A percentile compares a stretch with the other conserved stretches of the same genome.
These are phyloP conservation scores for Corythornis madagascariensis DNA, from an alignment of 2,113 vertebrate species.

Conservation along the genomic window DNA sequence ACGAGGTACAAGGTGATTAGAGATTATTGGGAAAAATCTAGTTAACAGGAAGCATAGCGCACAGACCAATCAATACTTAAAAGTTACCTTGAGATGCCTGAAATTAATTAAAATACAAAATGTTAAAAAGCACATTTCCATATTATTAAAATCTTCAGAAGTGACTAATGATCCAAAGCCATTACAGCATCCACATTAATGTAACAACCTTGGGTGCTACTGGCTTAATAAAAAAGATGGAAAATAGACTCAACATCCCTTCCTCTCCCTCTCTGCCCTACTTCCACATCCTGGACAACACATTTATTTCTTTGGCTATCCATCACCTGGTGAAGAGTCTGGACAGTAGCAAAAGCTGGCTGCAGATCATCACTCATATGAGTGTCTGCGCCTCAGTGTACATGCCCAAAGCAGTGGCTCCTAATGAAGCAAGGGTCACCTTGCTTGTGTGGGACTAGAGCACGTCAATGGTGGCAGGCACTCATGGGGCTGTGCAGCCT, in stretches of 20 bases:
- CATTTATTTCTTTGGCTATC: fast-evolving
- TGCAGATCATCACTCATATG: neutral
- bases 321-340: fast-evolving
- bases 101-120: constrained; percentile 29
- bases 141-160: constrained; percentile 29
- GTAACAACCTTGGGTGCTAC: neutral
- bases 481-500: neutral
- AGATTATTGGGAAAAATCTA: constrained; percentile 38
- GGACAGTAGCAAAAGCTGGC: neutral
- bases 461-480: fast-evolving
- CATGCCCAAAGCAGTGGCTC: fast-evolving
- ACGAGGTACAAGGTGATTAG: constrained; percentile 25
- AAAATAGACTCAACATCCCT: neutral
- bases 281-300: neutral
- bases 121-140: constrained; percentile 20
- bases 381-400: fast-evolving
- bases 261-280: neutral
- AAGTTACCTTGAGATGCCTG: neutral
- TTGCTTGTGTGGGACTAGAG: neutral
- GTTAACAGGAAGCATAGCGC: constrained; percentile 24
- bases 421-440: neutral
- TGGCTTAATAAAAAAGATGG: neutral
- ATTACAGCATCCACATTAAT: neutral
- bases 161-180: neutral
- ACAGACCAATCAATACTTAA: constrained; percentile 9